Base-by-base conservation (phyloP, 2,888 invertebrate species). In the Tetragonisca angustula region DNA sequence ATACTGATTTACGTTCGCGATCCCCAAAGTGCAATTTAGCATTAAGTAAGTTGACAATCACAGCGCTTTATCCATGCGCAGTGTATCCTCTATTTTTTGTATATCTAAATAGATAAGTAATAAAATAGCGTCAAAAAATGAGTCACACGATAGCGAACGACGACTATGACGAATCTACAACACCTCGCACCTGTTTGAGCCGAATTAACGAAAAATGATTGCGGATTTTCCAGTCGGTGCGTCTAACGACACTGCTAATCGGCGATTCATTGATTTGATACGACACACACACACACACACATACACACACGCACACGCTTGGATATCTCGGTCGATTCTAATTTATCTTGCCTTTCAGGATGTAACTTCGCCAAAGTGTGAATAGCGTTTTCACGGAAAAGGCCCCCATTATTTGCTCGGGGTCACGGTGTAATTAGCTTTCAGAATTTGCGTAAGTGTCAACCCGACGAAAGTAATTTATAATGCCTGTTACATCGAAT, bases 401-500 rank as follows among this genome's bases (percentile, higher is more conserved):
- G 17, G 9, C 59, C 61, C 21, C 62, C 71, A 59, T 76, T 79
- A 84, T 72, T 79, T 36, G 69, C 73, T 43, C 59, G n/a, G n/a
- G 36, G 5, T 59, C 56, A 24, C 61, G 68, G 32, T 59, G 76
- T 80, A 76, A 84, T 84, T 84, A 80, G 79, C 80, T 80, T 75
- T 76, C 80, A 76, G 56, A 84, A 76, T 79, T 76, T 49, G 71
- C 71, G 75, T 73, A 59, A 68, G 84, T 84, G 79, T 79, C 76
- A 64, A 76, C 61, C 61, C 52, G 52, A 49, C 69, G 56, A 84
- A 79, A 79, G 68, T 75, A 79, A 78, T 71, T 56, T 79, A 81
- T 83, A 83, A 83, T 82, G 83, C 71, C 71, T 71, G 27, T 83
- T 82, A 82, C 71, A 61, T 68, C 61, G 67, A 83, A 83, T 76